Evolutionary conservation across 2,797 vertebrate species (phyloP), one percentile per base, ranked within the genome.

Genomic region (Botia kubotai): DNA sequence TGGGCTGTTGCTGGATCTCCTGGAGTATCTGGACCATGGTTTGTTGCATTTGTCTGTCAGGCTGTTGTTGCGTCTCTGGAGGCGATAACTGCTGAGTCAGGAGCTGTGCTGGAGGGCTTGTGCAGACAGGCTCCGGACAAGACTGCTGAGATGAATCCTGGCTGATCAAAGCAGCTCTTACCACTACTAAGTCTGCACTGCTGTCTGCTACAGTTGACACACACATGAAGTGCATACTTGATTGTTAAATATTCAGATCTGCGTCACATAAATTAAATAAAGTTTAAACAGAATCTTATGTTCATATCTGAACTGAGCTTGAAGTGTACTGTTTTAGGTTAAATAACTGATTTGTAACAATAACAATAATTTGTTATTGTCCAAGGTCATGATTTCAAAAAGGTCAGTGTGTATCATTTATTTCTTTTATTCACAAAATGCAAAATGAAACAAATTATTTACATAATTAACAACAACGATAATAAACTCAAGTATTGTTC

Each of bases 71-170:
- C 43, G 50, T 50, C 7, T 70, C 79, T 12, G 57, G 71, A 6
- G 80, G 62, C 68, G 77, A 70, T 4, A 75, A 33, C n/a, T 48
- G 65, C 16, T 80, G 82, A 75, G 26, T 14, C 57, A 82, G 89
- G 21, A 83, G 48, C 83, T 90, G 93, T 16, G 87, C 79, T 81
- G 97, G 95, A 11, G 96, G 95, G 82, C 96, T 96, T 86, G 94
- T 87, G 4, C 93, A 92, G 0, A 92, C 87, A 0, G 94, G 53
- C 0, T 99, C 97, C 0, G 92, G 10, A 11, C 43, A 8, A 46
- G 43, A 95, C 0, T 95, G 96, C 89, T 96, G 96, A 85, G 94
- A 88, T 60, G 92, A 91, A 71, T 96, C 96, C 91, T 96, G 97
- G 93, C 94, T 95, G 90, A 92, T 95, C 70, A 94, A 92, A 0